phyloP scores from a whole-genome alignment of 2,797 vertebrate genomes.

The Epinephelus coioides region DNA sequence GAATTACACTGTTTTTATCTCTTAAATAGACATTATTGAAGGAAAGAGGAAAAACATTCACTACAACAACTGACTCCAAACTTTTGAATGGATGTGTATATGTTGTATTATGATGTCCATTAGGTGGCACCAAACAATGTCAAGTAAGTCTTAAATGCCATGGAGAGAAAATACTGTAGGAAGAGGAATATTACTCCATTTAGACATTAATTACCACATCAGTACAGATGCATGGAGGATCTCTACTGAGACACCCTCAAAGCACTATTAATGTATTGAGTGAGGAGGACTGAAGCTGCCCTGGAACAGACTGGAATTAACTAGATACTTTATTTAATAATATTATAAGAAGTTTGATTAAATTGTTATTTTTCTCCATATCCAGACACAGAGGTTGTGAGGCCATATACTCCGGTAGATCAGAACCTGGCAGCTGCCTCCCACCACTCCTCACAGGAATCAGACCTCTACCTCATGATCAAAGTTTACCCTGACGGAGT shows the following conservation, averaged over 20 bases:
- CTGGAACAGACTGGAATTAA: neutral
- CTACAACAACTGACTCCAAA: neutral
- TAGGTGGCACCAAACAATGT: neutral
- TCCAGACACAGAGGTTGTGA: slow-evolving; percentile 91
- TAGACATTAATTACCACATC: neutral
- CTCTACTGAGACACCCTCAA: neutral
- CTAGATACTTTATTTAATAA: neutral
- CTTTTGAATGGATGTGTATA: neutral
- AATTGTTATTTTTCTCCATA: neutral
- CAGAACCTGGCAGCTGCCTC: slow-evolving; percentile 81
- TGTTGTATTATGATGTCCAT: neutral
- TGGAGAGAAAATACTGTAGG: neutral
- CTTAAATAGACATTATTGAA: neutral
- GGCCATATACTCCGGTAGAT: slow-evolving; percentile 94
- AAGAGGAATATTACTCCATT: neutral
- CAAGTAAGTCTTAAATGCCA: neutral
- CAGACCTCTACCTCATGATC: slow-evolving; percentile 92
- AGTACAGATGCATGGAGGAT: neutral
- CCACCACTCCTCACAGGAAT: slow-evolving; percentile 62
- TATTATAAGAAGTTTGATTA: neutral
- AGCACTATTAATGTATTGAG: no score
- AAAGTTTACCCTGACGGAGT: slow-evolving; percentile 93
- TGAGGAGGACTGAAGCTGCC: neutral
- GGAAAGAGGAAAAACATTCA: neutral
- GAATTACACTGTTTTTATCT: neutral